Evolutionary conservation across 1,140 invertebrate genomes (phyloP), one percentile per base, ranked within the genome.

Genomic region (Acromyrmex charruanus): DNA sequence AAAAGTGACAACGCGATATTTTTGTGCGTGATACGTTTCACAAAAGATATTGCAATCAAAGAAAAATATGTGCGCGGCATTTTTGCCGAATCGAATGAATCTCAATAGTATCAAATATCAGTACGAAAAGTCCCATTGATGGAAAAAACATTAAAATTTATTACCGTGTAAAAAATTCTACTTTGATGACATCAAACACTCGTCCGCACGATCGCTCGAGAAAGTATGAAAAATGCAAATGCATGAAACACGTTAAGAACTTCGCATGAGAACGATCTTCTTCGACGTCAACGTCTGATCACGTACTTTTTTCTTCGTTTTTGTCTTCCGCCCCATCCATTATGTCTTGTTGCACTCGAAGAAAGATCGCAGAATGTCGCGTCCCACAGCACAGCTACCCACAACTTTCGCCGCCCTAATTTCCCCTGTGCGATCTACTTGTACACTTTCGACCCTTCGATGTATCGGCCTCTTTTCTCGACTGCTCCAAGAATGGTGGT

Each of bases 351-450:
- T 51, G 35, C 61, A 61, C 58, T 4, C 68, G 18, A 63, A 79
- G 77, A 66, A 74, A 84, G 39, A 77, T 66, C 49, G 35, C n/a
- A 59, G 58, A 58, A 53, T 75, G 31, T 49, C 44, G 69, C 68
- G 82, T 89, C 51, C 44, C 71, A 66, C 63, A 63, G 59, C 63
- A 74, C 59, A 31, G 66, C 21, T 65, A 58, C 21, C 35, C 21
- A 58, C 66, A 85, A 90, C 80, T 90, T 88, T 81, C 74, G 77
- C 18, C 88, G 80, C 53, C 79, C 86, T 90, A 90, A 90, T 90
- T 87, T 86, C 77, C 65, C 53, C 49, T 25, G 65, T 77, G 51
- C 68, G 59, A 87, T 69, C 79, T 71, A 25, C 25, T 49, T 51
- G n/a, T 74, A 75, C 44, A 87, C 68, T 89, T 79, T 39, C 65